Base-by-base conservation (phyloP, 2,113 vertebrate species). In the Bostrychus sinensis region DNA sequence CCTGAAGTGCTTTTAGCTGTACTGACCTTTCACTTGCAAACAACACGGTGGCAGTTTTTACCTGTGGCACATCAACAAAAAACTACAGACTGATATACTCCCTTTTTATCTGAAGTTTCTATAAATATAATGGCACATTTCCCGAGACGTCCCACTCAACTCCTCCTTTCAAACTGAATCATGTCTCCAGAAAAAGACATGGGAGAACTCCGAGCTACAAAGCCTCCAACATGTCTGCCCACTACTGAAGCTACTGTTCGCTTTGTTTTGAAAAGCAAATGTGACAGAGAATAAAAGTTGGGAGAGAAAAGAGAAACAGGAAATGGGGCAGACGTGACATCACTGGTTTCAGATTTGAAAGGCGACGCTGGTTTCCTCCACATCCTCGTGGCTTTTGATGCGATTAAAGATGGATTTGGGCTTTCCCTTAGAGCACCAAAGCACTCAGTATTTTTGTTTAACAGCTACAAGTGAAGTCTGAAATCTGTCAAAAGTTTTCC, bases 391-490 rank as follows among this genome's bases (percentile, higher is more conserved):
- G 46, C 70, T 56, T 85, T 76, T 86, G 70, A 87, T 81, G 73
- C 66, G 72, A 83, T 83, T 74, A 69, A 57, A 62, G 22, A 75
- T 67, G 68, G 67, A 85, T 83, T 75, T 60, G 71, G 55, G 66
- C 61, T 43, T 65, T 62, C 14, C 34, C 53, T 75, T 7, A 28
- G 48, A 7, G 14, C 42, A 56, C 22, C 20, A 41, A 64, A 65
- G 10, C 50, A 56, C 60, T 45, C 65, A 64, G 25, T 41, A 46
- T 39, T 38, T 68, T 23, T 10, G 39, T 50, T n/a, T 63, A 68
- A 82, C 60, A 34, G 36, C 28, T 34, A 9, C 65, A 8, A 36
- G 14, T n/a, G 25, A 51, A 51, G 48, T 28, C 22, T n/a, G 10
- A 51, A 37, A 39, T 22, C 26, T 25, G n/a, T 32, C 62, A 34